Evolutionary conservation across 2,113 vertebrate species (phyloP).

Genomic region (Lepus timidus): DNA sequence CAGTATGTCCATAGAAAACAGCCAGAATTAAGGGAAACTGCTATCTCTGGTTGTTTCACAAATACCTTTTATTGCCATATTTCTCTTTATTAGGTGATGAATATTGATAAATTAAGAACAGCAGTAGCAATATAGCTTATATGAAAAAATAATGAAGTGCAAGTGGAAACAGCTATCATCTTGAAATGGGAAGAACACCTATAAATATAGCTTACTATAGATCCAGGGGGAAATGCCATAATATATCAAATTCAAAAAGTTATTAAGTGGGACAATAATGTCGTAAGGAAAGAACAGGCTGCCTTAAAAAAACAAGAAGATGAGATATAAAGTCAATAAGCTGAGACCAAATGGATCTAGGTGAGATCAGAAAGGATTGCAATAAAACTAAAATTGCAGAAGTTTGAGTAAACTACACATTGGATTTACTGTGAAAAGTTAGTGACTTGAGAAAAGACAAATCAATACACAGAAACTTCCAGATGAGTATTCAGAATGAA

Average conservation of each 20-base stretch:
- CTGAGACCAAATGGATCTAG: conserved; percentile 47
- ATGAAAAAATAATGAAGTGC: conserved; percentile 15
- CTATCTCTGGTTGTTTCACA: not conserved
- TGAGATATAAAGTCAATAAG: conserved; percentile 66
- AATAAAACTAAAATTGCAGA: conserved; percentile 61
- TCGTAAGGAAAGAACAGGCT: conserved; percentile 34
- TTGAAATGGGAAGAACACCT: not conserved
- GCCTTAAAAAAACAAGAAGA: conserved; percentile 29
- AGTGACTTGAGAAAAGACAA: conserved; percentile 13
- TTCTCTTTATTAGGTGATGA: conserved; percentile 9
- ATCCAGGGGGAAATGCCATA: not conserved
- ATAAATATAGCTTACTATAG: conserved; percentile 1
- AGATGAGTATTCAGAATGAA: not conserved
- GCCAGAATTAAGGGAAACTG: not conserved
- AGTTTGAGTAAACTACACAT: conserved; percentile 52
- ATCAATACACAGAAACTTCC: conserved; percentile 33
- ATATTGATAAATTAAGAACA: not conserved
- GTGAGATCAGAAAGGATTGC: conserved; percentile 54
- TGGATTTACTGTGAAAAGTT: conserved; percentile 53
- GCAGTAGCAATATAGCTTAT: not conserved
- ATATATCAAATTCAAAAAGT: conserved; percentile 60
- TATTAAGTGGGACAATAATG: conserved; percentile 53
- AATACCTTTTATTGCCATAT: not conserved
- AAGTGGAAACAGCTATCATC: conserved; percentile 36
- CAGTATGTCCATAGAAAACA: not conserved